These are phyloP conservation scores for Ctenochaetus hawaiiensis DNA, from an alignment of 2,797 vertebrate species.

Conservation along the genomic window DNA sequence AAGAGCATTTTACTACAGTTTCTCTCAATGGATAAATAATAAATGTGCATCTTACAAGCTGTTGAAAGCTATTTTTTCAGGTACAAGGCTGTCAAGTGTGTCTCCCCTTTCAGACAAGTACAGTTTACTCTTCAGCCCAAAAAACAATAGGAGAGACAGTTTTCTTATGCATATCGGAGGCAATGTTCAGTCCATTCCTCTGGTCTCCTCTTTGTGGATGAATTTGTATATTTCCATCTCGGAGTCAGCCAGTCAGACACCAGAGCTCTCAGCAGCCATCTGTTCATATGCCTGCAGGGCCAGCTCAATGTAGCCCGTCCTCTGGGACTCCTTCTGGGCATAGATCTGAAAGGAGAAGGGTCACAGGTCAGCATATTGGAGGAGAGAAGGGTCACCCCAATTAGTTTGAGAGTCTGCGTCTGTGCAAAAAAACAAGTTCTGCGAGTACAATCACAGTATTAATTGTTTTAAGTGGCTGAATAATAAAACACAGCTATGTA, in stretches of 20 bases:
- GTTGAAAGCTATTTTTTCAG: neutral
- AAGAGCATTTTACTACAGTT: neutral
- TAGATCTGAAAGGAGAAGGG: conserved; percentile 85
- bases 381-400: neutral
- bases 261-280: conserved; percentile 67
- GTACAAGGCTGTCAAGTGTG: neutral
- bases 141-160: conserved; percentile 1
- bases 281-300: conserved; percentile 91
- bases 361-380: conserved; percentile 40
- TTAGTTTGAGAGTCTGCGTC: neutral
- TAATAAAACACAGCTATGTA: conserved; percentile 19
- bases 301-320: conserved; percentile 90
- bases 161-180: neutral
- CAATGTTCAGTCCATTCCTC: conserved; percentile 3
- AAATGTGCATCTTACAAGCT: neutral
- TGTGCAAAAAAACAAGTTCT: neutral
- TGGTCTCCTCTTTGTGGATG: conserved; percentile 12
- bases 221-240: neutral
- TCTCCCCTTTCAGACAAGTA: neutral
- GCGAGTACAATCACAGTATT: conserved; percentile 5
- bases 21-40: neutral
- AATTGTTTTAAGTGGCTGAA: conserved; percentile 17
- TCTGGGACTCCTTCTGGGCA: conserved; percentile 90
- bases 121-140: neutral
- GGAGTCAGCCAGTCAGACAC: conserved; percentile 41